Base-by-base conservation (phyloP, 2,797 vertebrate species). In the Acomys russatus region DNA sequence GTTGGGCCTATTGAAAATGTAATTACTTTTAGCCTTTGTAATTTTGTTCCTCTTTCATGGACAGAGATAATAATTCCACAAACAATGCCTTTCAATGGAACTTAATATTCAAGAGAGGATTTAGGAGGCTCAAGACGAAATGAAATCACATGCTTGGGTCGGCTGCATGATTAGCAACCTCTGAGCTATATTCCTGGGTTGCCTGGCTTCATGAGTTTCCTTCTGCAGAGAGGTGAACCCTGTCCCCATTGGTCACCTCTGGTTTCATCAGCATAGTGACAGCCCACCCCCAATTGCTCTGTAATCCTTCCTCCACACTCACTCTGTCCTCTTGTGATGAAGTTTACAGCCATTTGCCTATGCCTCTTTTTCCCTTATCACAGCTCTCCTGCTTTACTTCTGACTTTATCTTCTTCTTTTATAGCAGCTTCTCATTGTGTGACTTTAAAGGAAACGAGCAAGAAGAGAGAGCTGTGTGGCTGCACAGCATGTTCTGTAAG, bases 21-120 rank as follows among this genome's bases (percentile, higher is more conserved):
- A 84, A 97, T 97, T 95, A 84, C 82, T 96, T 96, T 90, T 35
- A 80, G 92, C 78, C 92, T 96, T 96, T 92, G 92, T 91, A 51
- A 94, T 94, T 95, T 86, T 92, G 73, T 94, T 91, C 84, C 80
- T 92, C 89, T 95, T 93, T 95, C 82, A 38, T 49, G 56, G 78
- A 77, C 0, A 4, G 76, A 90, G 92, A 93, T 71, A 68, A 95
- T 96, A 91, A 95, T 93, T 77, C 54, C 70, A n/a, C 56, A 80
- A 68, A 96, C 92, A 94, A 90, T 82, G 86, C 49, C 61, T 33
- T 78, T 84, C 86, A 6, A 63, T 44, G 93, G 93, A 90, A 95
- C 76, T 90, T 96, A 95, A 88, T 94, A 95, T 74, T 76, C 88
- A 61, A 77, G 88, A 83, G 79, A 88, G 86, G 96, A 82, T 80